Evolutionary conservation across 2,888 invertebrate species (phyloP).

Genomic region (Drosophila percnosoma): DNA sequence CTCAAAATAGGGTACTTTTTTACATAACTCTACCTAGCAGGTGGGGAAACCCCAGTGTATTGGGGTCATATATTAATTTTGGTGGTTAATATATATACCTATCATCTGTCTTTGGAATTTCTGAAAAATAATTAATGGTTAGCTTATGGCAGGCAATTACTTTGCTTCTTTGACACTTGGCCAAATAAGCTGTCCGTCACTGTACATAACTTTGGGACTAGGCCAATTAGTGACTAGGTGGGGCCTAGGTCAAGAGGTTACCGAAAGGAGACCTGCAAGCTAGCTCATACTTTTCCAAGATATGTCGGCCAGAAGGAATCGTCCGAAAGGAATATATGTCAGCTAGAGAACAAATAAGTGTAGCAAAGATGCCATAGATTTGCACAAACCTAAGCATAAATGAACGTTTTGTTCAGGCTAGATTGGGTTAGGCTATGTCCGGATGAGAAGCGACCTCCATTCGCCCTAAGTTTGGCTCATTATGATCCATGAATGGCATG

Average conservation of each 20-base stretch:
- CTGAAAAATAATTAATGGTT: too few relatives aligned
- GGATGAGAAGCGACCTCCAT: neutral
- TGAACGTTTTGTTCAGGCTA: neutral
- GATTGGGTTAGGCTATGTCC: neutral
- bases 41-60: too few relatives aligned
- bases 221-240: constrained; percentile 17
- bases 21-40: too few relatives aligned
- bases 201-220: constrained; percentile 24
- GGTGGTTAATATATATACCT: too few relatives aligned
- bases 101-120: too few relatives aligned
- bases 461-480: neutral
- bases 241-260: constrained; percentile 20
- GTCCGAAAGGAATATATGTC: constrained; percentile 6
- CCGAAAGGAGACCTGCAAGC: neutral
- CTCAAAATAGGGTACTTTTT: too few relatives aligned
- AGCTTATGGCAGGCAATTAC: too few relatives aligned
- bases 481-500: neutral
- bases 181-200: too few relatives aligned
- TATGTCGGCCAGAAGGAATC: constrained; percentile 20
- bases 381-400: constrained; percentile 1
- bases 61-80: too few relatives aligned
- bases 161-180: too few relatives aligned
- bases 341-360: neutral
- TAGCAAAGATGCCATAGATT: neutral
- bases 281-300: constrained; percentile 6